phyloP scores from a whole-genome alignment of 2,113 vertebrate genomes.

The Thalassarche chlororhynchos region DNA sequence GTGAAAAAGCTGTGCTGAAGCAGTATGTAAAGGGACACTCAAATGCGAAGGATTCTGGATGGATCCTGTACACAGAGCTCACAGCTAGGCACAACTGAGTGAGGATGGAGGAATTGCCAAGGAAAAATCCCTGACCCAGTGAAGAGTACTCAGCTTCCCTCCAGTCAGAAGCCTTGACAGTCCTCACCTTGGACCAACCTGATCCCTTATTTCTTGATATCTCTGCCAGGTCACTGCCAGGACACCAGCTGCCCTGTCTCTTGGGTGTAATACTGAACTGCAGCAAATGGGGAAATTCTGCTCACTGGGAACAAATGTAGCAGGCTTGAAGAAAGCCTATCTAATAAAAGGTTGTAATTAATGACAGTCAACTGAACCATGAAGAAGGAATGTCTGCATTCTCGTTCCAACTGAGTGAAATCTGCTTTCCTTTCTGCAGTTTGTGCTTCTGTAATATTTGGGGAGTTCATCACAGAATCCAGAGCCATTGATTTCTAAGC shows the following conservation, averaged over 20 bases:
- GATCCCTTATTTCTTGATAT: background rate
- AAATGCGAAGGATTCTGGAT: background rate
- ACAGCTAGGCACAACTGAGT: no score
- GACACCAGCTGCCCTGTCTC: background rate
- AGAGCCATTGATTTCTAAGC: background rate
- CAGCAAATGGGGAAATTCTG: background rate
- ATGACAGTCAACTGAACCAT: background rate
- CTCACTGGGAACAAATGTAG: background rate
- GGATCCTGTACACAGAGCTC: background rate
- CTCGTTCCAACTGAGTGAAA: background rate
- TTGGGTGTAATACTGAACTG: background rate
- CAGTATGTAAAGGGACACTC: rapidly evolving
- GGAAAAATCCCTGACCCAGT: background rate
- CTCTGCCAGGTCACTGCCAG: background rate
- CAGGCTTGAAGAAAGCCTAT: background rate
- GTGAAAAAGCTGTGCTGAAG: background rate
- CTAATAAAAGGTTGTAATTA: constrained; percentile 21
- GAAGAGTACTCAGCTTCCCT: background rate
- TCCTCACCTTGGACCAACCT: background rate
- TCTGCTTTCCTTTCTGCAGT: background rate
- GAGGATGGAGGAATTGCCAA: background rate
- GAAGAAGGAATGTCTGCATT: background rate
- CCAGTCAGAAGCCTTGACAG: background rate
- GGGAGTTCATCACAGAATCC: background rate
- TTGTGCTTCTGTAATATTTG: background rate